Evolutionary conservation across 1,140 invertebrate genomes (phyloP).

Genomic region (Penaeus vannamei): DNA sequence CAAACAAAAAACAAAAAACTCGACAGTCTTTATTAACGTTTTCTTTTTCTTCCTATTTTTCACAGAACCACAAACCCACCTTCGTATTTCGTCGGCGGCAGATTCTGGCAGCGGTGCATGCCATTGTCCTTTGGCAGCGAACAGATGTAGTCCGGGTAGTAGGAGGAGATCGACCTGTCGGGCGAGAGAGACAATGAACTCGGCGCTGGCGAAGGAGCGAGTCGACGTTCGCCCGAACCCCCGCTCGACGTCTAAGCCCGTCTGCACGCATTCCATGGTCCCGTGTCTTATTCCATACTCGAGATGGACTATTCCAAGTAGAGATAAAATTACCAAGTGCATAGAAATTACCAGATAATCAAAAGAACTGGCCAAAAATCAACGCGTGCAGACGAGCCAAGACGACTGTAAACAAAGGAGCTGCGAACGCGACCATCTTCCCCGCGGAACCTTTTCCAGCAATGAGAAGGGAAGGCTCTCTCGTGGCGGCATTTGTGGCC

Average conservation of each 20-base stretch:
- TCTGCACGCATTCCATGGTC: too few relatives aligned
- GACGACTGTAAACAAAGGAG: too few relatives aligned
- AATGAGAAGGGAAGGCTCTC: not conserved
- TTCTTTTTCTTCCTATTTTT: not conserved
- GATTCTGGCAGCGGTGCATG: conserved; percentile 91
- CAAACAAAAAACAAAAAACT: not conserved
- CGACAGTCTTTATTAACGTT: too few relatives aligned
- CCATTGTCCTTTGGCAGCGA: conserved; percentile 93
- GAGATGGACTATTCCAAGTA: too few relatives aligned
- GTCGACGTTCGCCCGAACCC: too few relatives aligned
- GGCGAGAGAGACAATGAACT: conserved; percentile 13
- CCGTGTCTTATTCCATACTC: too few relatives aligned
- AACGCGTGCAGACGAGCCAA: too few relatives aligned
- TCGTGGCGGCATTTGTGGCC: not conserved
- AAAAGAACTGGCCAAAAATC: too few relatives aligned
- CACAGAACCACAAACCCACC: conserved; percentile 36
- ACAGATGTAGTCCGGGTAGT: conserved; percentile 94
- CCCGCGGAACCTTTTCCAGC: not conserved
- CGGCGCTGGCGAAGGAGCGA: not conserved
- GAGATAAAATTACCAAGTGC: too few relatives aligned
- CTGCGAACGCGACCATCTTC: too few relatives aligned
- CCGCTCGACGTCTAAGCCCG: too few relatives aligned
- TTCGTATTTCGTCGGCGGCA: conserved; percentile 85
- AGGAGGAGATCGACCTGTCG: conserved; percentile 71
- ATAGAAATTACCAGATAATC: too few relatives aligned